These are phyloP conservation scores for Ranitomeya variabilis DNA, from an alignment of 2,113 vertebrate species.

Conservation along the genomic window DNA sequence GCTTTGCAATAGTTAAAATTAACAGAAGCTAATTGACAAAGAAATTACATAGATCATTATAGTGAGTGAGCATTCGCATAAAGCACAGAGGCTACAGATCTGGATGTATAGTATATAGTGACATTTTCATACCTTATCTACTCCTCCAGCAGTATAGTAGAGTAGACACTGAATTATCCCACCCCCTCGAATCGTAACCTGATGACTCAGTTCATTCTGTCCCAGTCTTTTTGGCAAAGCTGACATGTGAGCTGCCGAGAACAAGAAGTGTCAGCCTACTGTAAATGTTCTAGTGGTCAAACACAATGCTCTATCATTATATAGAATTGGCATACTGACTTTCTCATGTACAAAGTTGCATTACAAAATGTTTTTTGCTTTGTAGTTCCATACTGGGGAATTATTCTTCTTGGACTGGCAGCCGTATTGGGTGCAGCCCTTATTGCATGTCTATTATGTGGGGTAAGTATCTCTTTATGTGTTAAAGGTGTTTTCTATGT, in stretches of 20 bases:
- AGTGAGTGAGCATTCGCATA: no score
- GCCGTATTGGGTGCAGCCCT: not conserved
- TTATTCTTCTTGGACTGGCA: not conserved
- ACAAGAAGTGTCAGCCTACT: no score
- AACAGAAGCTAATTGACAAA: no score
- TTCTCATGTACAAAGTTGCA: not conserved
- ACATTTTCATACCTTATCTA: not conserved
- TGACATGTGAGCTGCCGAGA: no score
- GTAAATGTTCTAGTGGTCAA: no score
- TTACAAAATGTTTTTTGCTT: not conserved
- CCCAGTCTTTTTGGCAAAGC: not conserved
- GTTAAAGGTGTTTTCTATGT: not conserved
- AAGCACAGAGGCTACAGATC: no score
- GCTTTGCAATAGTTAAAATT: no score
- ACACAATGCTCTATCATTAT: not conserved
- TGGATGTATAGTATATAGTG: not conserved
- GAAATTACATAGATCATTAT: not conserved
- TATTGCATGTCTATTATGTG: not conserved
- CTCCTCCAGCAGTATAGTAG: not conserved
- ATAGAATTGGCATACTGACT: not conserved
- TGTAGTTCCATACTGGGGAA: slow-evolving; percentile 25
- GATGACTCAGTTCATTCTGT: not conserved
- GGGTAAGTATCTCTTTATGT: not conserved
- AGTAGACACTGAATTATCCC: not conserved
- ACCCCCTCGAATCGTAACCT: not conserved